Percentiles rank a stretch among this genome's conserved stretches.
phyloP scores from a whole-genome alignment of 92 coral and sea anemone genomes.

The Chrysogorgia sp. region DNA sequence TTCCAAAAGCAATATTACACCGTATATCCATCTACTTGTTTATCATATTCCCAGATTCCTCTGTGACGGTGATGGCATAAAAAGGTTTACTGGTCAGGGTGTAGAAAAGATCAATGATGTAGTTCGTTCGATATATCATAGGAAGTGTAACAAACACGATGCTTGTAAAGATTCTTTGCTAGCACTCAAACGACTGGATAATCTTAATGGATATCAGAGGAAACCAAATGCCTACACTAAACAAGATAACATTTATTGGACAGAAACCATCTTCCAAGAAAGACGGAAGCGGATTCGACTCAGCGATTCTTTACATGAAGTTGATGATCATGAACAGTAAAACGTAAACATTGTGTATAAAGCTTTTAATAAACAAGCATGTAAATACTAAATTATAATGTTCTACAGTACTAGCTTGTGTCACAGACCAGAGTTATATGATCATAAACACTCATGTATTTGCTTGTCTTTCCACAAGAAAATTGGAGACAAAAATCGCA shows the following conservation, averaged over 20 bases:
- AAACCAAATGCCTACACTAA: conserved; percentile 17
- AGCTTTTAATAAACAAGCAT: neutral
- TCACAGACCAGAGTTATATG: too few relatives aligned
- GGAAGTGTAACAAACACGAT: neutral
- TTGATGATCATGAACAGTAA: conserved; percentile 1
- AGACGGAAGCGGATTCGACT: conserved; percentile 28
- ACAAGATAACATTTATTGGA: conserved; percentile 12
- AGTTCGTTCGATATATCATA: neutral
- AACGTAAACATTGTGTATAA: neutral
- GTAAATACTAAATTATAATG: too few relatives aligned
- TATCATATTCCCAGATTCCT: conserved; percentile 16
- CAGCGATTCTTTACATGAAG: neutral
- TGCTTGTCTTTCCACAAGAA: too few relatives aligned
- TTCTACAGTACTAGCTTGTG: too few relatives aligned
- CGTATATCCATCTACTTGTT: conserved; percentile 29
- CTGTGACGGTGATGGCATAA: conserved; percentile 12
- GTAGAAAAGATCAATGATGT: conserved; percentile 18
- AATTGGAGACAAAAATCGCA: too few relatives aligned
- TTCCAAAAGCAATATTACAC: conserved; percentile 22
- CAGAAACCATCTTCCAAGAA: conserved; percentile 22
- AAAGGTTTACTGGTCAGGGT: conserved; percentile 32
- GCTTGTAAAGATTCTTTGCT: conserved; percentile 10
- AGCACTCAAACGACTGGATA: conserved; percentile 23
- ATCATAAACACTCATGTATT: too few relatives aligned
- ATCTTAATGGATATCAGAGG: neutral